These are phyloP conservation scores for Erpornis zantholeuca DNA, from an alignment of 2,113 vertebrate species.

Conservation along the genomic window DNA sequence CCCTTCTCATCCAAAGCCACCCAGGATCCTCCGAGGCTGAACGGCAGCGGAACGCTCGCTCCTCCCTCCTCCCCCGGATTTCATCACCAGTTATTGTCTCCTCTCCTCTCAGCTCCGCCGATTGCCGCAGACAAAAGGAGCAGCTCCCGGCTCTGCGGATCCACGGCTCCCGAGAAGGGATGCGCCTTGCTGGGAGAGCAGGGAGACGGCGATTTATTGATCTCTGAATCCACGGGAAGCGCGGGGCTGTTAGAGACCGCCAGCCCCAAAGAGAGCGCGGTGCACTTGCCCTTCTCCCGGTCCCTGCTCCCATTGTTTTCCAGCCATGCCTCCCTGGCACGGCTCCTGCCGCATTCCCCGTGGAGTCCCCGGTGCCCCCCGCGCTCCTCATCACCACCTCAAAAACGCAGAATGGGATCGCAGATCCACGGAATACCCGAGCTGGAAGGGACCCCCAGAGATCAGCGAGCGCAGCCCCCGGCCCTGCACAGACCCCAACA, in stretches of 20 bases:
- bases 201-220: neutral
- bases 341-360: accelerated
- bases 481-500: neutral
- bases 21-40: neutral
- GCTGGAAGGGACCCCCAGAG: neutral
- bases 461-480: neutral
- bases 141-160: neutral
- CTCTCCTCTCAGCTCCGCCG: neutral
- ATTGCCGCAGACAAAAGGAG: neutral
- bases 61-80: neutral
- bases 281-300: accelerated
- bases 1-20: neutral
- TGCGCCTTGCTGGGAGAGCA: neutral
- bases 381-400: accelerated
- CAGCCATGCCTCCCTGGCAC: accelerated
- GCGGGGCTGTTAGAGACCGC: neutral
- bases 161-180: neutral
- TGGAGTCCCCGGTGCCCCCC: accelerated
- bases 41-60: neutral
- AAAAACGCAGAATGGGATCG: accelerated
- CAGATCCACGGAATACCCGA: neutral
- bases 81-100: neutral
- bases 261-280: neutral
- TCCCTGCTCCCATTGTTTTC: neutral
- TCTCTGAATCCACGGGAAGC: neutral